Base-by-base conservation (phyloP, 2,797 vertebrate genomes). In the Eremophila alpestris region DNA sequence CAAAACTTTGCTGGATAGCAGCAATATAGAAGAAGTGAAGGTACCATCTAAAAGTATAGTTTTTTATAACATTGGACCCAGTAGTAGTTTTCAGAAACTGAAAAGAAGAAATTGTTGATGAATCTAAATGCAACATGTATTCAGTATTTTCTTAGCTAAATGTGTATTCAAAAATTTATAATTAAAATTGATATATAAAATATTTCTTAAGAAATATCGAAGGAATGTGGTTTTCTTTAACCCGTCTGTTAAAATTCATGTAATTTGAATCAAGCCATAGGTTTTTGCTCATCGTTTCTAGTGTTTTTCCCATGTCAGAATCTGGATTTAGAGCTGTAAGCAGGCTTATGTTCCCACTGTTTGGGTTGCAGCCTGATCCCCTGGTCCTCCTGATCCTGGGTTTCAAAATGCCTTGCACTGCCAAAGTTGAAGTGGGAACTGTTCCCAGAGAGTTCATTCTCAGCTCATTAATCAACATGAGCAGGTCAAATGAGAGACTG, bases 381-480 rank as follows among this genome's bases (percentile, higher is more conserved):
- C 69, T 78, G 67, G 59, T 92, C 41, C 43, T 86, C 36, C 83
- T 76, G 69, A 29, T 93, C 27, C 84, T 91, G 54, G 30, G 64
- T 89, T 94, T 96, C 89, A 92, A 81, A 83, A 87, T 74, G 58
- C 62, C 69, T 96, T 68, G n/a, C 7, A 2, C 51, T 94, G 94
- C 95, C 69, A 65, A 89, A 95, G 49, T 68, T 68, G 0, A 52
- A 96, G 71, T 90, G 63, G 87, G 84, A 95, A 52, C 27, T 40
- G 49, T 85, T 94, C 89, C 93, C 87, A 58, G 93, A 38, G 2
- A 83, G 68, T 74, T 91, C 19, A 10, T 90, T 94, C 58, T 89
- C 93, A 94, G 84, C 95, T 91, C 76, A 16, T 94, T 89, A 95
- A 91, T 96, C 84, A 83, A 21, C 29, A 30, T 16, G 38, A 68